Conservation (phyloP, 2,888 invertebrate genomes). For the Cheilosia vernalis region DNA sequence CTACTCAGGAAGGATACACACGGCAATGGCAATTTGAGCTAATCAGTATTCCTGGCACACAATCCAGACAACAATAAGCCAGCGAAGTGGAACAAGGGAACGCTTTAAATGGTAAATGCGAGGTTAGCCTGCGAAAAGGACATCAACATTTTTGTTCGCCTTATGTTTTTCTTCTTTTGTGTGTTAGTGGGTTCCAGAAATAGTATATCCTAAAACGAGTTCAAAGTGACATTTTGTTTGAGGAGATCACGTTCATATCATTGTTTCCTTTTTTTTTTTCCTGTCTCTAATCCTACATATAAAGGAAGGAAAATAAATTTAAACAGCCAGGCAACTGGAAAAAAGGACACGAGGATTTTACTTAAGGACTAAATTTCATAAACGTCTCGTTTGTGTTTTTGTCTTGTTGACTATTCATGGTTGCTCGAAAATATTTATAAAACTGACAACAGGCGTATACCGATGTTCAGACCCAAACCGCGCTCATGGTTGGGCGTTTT, state of each 20-base stretch:
- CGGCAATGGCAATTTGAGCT: conserved; percentile 62
- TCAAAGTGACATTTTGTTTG: conserved; percentile 60
- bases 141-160: conserved; percentile 45
- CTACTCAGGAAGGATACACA: conserved; percentile 52
- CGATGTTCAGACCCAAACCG: not conserved
- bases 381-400: conserved; percentile 16
- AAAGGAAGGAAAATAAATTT: conserved; percentile 44
- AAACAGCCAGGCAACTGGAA: conserved; percentile 27
- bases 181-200: not conserved
- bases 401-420: conserved; percentile 21
- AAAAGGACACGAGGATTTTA: conserved; percentile 22
- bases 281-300: conserved; percentile 25
- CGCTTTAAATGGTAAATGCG: conserved; percentile 70
- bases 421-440: conserved; percentile 37
- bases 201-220: conserved; percentile 42
- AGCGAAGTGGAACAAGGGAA: conserved; percentile 70
- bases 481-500: not conserved
- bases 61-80: conserved; percentile 68
- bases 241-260: conserved; percentile 59
- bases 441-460: conserved; percentile 4
- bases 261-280: not conserved
- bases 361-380: conserved; percentile 49
- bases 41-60: conserved; percentile 71
- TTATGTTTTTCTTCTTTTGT: not conserved
- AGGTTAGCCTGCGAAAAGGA: conserved; percentile 27